phyloP scores from a whole-genome alignment of 2,888 invertebrate genomes.

The Coremacera marginata region DNA sequence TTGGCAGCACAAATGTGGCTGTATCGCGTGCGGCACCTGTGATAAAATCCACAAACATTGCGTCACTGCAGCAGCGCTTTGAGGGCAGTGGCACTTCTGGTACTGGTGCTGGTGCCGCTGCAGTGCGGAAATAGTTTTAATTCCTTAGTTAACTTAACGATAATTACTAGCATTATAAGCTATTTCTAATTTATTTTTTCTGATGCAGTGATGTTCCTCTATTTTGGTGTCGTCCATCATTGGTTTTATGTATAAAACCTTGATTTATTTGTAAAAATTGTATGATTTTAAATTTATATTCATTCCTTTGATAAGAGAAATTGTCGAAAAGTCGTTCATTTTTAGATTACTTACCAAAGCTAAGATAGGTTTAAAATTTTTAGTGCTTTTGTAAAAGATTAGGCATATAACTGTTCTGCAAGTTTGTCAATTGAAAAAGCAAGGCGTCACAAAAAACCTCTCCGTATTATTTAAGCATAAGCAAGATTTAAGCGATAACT shows the following conservation, averaged over 20 bases:
- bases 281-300: constrained; percentile 49
- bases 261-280: constrained; percentile 15
- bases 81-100: constrained; percentile 47
- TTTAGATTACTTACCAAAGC: not conserved
- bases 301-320: constrained; percentile 50
- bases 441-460: too few species aligned
- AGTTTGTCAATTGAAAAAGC: too few species aligned
- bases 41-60: constrained; percentile 57
- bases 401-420: too few species aligned
- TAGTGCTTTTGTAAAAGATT: too few species aligned
- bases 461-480: too few species aligned
- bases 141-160: constrained; percentile 18
- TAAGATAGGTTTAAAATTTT: too few species aligned
- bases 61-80: constrained; percentile 62
- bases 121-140: constrained; percentile 49
- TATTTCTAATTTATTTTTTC: not conserved
- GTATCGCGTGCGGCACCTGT: constrained; percentile 52
- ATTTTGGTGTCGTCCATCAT: not conserved
- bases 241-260: not conserved
- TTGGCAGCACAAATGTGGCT: constrained; percentile 31
- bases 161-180: not conserved
- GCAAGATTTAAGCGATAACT: too few species aligned
- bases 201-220: not conserved
- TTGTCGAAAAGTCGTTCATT: constrained; percentile 47
- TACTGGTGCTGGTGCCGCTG: constrained; percentile 24